Conservation (phyloP, 2,797 vertebrate species). For the Sphaeramia orbicularis region DNA sequence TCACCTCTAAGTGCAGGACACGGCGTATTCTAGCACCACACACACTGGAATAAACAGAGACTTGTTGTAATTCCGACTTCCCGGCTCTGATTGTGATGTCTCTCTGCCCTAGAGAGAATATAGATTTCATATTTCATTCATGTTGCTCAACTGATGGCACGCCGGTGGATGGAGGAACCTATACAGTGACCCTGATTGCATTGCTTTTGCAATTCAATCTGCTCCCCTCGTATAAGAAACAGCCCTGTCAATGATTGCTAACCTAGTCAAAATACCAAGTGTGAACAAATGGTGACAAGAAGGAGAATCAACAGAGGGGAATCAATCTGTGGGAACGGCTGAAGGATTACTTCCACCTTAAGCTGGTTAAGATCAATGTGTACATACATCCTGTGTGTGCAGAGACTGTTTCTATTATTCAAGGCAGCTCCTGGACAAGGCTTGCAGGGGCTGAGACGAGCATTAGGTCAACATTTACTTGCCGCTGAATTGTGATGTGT, state of each 20-base stretch:
- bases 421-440: slow-evolving; percentile 43
- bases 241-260: slow-evolving; percentile 56
- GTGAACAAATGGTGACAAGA: slow-evolving; percentile 59
- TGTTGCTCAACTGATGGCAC: slow-evolving; percentile 31
- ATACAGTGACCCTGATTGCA: slow-evolving; percentile 21
- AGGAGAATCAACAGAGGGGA: slow-evolving; percentile 61
- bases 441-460: slow-evolving; percentile 16
- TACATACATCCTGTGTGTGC: slow-evolving; percentile 41
- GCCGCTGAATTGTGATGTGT: slow-evolving; percentile 42
- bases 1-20: slow-evolving; percentile 38
- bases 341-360: slow-evolving; percentile 71
- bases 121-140: slow-evolving; percentile 49
- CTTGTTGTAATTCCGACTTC: slow-evolving; percentile 26
- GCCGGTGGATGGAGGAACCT: slow-evolving; percentile 39
- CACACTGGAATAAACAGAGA: slow-evolving; percentile 41
- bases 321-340: slow-evolving; percentile 70
- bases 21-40: background rate
- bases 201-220: slow-evolving; percentile 51
- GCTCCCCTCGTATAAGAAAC: slow-evolving; percentile 29
- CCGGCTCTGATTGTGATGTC: slow-evolving; percentile 44
- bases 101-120: slow-evolving; percentile 7
- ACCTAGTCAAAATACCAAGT: slow-evolving; percentile 69
- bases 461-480: slow-evolving; percentile 66
- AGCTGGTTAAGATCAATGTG: slow-evolving; percentile 69
- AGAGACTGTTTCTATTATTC: slow-evolving; percentile 62